Evolutionary conservation across 2,797 vertebrate genomes (phyloP).

Genomic region (Notamacropus eugenii): DNA sequence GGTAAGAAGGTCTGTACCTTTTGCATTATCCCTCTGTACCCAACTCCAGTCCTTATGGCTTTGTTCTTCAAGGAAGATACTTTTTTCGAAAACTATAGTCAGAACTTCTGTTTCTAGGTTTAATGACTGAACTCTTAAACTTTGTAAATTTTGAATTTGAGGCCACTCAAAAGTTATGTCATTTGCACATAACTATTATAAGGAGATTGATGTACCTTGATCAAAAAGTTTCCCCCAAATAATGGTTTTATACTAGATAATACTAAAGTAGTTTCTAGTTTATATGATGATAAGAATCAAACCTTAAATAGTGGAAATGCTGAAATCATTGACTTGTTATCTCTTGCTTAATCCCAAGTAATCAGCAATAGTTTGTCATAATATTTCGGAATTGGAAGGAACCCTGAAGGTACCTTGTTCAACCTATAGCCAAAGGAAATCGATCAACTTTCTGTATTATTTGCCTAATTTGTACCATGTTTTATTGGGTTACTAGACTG

Average conservation of each 20-base stretch:
- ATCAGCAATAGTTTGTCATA: background rate
- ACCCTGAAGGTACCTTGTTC: background rate
- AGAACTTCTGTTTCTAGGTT: background rate
- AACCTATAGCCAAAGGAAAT: background rate
- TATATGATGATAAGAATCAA: background rate
- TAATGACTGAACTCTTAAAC: background rate
- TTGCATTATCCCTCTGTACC: background rate
- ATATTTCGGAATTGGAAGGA: background rate
- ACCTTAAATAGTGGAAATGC: background rate
- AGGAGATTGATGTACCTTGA: background rate
- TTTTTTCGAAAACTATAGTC: background rate
- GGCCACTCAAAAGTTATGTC: background rate
- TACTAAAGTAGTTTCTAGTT: background rate
- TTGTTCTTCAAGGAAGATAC: background rate
- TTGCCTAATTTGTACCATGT: background rate
- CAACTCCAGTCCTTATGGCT: background rate
- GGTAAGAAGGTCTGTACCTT: background rate
- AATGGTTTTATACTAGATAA: background rate
- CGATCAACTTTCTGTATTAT: background rate
- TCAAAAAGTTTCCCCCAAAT: background rate
- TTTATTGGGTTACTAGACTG: background rate
- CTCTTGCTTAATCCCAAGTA: no score
- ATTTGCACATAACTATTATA: background rate
- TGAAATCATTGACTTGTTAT: background rate
- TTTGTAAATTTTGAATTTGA: background rate